Evolutionary conservation across 2,113 vertebrate species (phyloP), one percentile per base, ranked within the genome.

Genomic region (Paedocypris sp.): DNA sequence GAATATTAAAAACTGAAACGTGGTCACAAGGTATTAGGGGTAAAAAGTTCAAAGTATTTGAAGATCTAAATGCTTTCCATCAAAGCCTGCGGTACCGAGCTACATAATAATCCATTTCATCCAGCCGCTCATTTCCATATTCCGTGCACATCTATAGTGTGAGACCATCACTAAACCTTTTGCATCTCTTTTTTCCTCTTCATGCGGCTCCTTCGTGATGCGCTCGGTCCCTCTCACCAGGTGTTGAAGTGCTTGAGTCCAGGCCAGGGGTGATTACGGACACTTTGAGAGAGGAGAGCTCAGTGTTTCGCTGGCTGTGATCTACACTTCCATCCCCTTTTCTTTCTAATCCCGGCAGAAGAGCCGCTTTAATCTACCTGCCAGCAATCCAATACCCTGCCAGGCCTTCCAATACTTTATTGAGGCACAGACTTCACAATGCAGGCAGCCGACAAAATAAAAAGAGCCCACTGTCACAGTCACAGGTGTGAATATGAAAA

Each of bases 281-380:
- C 25, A 2, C 61, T 46, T 63, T 35, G 28, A 64, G 31, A 18
- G 22, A 19, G 26, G 12, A 43, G 13, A 36, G 48, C 38, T 52
- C 31, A 53, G 48, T 52, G 12, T 60, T 32, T 26, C 15, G 39
- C 39, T 67, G 58, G 41, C 42, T 56, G 42, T 64, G 51, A 64
- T 60, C 31, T 60, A 54, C 32, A 58, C 53, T 58, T 58, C 39
- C 53, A 58, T 58, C 68, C 22, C 42, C 26, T 48, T 54, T 47
- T 68, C 71, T 76, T 19, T 51, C 64, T 52, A 60, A 59, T 75
- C 78, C 75, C 64, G 58, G 25, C 72, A 68, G 60, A 66, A 74
- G 64, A 73, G 72, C 71, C 70, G 75, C 78, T 82, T 77, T 78
- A 75, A 79, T 79, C 78, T 80, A 78, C 75, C 78, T 80, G 79